phyloP scores from a whole-genome alignment of 2,888 invertebrate genomes.

The Microplitis manilae region DNA sequence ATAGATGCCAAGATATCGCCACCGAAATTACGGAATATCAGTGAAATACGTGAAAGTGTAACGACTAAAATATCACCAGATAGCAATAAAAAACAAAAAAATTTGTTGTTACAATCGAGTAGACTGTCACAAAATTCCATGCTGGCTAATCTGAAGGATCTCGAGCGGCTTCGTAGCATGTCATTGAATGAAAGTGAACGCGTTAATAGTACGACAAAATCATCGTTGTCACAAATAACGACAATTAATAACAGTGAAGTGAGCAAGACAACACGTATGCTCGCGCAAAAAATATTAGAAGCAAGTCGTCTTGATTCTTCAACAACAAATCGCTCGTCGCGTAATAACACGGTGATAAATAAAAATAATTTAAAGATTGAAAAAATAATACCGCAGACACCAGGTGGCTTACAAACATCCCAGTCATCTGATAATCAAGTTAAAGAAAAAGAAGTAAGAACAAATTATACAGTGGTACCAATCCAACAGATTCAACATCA shows the following conservation, averaged over 20 bases:
- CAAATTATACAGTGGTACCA: neutral
- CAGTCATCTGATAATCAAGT: neutral
- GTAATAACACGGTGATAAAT: constrained; percentile 15
- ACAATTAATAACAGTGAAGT: constrained; percentile 1
- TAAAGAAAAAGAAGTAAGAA: neutral
- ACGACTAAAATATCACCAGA: neutral
- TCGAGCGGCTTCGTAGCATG: constrained; percentile 57
- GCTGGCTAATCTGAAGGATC: constrained; percentile 63
- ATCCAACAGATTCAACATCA: constrained; percentile 4
- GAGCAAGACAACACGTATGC: constrained; percentile 42
- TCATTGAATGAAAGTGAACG: constrained; percentile 8
- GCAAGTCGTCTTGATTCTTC: constrained; percentile 47
- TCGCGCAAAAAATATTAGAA: constrained; percentile 60
- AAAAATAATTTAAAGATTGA: neutral
- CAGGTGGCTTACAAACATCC: neutral
- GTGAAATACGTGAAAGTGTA: constrained; percentile 60
- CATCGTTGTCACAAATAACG: neutral
- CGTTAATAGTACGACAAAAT: neutral
- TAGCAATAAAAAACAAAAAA: constrained; percentile 2
- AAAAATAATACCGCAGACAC: neutral
- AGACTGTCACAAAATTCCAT: constrained; percentile 53
- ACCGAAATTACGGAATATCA: constrained; percentile 57
- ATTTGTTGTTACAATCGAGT: neutral
- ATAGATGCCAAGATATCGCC: constrained; percentile 13
- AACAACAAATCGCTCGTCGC: neutral